These are phyloP conservation scores for Blastomussa wellsi DNA, from an alignment of 92 coral and sea anemone genomes.

Conservation along the genomic window DNA sequence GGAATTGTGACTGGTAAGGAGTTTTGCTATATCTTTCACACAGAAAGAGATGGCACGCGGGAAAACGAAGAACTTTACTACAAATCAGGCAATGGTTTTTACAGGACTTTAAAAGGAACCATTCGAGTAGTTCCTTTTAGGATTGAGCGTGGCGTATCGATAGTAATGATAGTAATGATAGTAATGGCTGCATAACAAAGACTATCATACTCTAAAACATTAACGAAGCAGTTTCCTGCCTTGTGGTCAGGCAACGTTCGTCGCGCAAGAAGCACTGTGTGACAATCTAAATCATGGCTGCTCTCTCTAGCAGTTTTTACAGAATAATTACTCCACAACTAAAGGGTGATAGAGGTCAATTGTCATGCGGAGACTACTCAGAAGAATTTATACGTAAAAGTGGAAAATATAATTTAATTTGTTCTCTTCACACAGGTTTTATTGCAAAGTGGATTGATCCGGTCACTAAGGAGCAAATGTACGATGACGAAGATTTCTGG, in stretches of 20 bases:
- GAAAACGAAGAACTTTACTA: not conserved
- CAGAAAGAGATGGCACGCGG: no score
- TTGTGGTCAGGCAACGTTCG: not conserved
- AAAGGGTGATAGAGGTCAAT: not conserved
- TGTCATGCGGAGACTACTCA: not conserved
- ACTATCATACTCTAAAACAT: no score
- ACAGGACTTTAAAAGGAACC: not conserved
- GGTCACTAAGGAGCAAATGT: constrained; percentile 75
- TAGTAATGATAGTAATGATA: no score
- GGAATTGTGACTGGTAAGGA: constrained; percentile 78
- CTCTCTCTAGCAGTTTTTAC: not conserved
- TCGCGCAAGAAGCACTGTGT: not conserved
- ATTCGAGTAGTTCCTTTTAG: no score
- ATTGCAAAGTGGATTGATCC: constrained; percentile 75
- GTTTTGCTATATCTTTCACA: not conserved
- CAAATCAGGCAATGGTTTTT: not conserved
- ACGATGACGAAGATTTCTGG: constrained; percentile 88
- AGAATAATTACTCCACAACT: not conserved
- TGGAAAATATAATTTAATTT: not conserved
- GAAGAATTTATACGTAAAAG: not conserved
- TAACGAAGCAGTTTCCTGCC: no score
- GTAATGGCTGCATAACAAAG: no score
- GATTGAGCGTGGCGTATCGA: no score
- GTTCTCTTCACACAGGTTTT: constrained; percentile 50
- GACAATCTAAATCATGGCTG: not conserved